Conservation (phyloP, 2,888 invertebrate species). For the Lasius platythorax region DNA sequence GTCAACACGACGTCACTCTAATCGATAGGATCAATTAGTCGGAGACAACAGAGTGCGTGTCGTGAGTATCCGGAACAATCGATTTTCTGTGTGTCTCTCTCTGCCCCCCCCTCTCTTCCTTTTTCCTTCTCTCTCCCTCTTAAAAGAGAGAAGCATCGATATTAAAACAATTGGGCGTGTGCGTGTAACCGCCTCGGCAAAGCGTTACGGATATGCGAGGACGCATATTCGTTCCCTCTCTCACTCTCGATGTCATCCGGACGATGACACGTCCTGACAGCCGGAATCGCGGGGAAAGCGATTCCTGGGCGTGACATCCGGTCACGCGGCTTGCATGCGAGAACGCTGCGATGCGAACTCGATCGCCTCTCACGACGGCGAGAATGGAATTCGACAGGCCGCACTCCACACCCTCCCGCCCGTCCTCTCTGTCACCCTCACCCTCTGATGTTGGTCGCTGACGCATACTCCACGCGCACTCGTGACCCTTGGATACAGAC, state of each 20-base stretch:
- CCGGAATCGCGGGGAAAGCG: conserved; percentile 69
- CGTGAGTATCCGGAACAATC: conserved; percentile 61
- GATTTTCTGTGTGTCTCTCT: neutral
- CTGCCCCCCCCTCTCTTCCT: neutral
- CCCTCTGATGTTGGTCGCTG: conserved; percentile 25
- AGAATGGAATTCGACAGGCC: conserved; percentile 73
- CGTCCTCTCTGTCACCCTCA: conserved; percentile 34
- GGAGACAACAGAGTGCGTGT: conserved; percentile 63
- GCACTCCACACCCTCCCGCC: conserved; percentile 39
- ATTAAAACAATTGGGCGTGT: conserved; percentile 22
- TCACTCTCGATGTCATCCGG: conserved; percentile 67
- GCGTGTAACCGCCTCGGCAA: neutral
- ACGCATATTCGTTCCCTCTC: conserved; percentile 58
- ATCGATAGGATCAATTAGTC: conserved; percentile 58
- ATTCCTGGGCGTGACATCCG: conserved; percentile 74
- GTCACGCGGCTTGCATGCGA: conserved; percentile 67
- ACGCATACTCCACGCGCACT: conserved; percentile 14
- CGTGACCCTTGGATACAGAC: neutral
- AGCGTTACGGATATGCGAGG: conserved; percentile 47
- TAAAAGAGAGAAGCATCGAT: conserved; percentile 31
- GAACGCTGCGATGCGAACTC: conserved; percentile 58
- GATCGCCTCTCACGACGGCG: conserved; percentile 58
- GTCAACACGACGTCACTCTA: conserved; percentile 15
- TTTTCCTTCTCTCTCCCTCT: conserved; percentile 1
- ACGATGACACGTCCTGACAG: conserved; percentile 71